Conservation (phyloP, 2,113 vertebrate genomes). For the Alouatta palliata region DNA sequence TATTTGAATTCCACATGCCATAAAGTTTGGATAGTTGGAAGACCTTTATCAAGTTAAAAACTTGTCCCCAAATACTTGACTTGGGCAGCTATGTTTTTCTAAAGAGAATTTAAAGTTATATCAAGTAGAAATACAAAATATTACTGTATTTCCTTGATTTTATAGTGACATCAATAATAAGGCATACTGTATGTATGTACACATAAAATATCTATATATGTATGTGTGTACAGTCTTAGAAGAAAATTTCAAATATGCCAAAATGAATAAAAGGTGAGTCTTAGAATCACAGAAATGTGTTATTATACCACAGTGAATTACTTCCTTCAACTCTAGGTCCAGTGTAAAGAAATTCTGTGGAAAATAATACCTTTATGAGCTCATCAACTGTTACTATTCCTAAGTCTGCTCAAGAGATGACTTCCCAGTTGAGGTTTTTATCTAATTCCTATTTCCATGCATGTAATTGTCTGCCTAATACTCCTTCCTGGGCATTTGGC, state of each 20-base stretch:
- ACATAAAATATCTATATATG: neutral
- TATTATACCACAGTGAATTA: neutral
- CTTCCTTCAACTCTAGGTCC: accelerated
- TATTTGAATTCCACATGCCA: neutral
- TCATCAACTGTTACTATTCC: neutral
- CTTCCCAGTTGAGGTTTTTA: neutral
- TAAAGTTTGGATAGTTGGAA: neutral
- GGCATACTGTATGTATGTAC: accelerated
- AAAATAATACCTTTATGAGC: neutral
- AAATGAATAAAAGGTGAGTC: neutral
- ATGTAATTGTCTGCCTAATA: neutral
- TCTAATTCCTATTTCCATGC: neutral
- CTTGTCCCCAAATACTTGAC: neutral
- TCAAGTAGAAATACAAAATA: neutral
- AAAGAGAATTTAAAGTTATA: neutral
- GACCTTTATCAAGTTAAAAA: neutral
- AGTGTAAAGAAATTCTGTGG: neutral
- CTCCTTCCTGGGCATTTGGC: neutral
- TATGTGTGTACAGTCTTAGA: neutral
- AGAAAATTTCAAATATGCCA: neutral
- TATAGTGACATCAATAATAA: neutral
- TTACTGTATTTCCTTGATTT: neutral
- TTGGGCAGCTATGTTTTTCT: neutral
- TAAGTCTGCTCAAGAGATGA: neutral
- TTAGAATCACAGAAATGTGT: neutral